Evolutionary conservation across 2,113 vertebrate genomes (phyloP).

Genomic region (Girardinichthys multiradiatus): DNA sequence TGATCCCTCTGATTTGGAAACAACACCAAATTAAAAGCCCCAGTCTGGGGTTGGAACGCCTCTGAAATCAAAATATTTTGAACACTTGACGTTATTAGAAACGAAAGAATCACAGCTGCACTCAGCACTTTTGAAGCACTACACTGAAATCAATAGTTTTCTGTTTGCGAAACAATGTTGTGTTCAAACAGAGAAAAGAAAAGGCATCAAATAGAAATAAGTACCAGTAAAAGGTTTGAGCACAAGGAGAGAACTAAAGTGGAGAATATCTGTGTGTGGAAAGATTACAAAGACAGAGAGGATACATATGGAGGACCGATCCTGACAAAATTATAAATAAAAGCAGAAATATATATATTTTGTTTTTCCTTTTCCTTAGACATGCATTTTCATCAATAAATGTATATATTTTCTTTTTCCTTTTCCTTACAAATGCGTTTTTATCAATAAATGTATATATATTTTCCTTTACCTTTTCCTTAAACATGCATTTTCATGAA

Average conservation of each 20-base stretch:
- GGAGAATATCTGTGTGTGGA: neutral
- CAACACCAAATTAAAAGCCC: conserved; percentile 5
- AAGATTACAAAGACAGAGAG: neutral
- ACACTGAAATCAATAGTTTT: conserved; percentile 6
- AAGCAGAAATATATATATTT: no score
- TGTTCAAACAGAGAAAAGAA: neutral
- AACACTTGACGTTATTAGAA: neutral
- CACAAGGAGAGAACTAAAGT: neutral
- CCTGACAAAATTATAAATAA: no score
- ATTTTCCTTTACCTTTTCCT: no score
- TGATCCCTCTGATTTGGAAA: conserved; percentile 9
- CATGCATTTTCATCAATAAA: no score
- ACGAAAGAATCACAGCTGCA: neutral
- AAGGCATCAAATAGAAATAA: neutral
- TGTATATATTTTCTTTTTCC: no score
- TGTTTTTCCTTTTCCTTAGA: no score
- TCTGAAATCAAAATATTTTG: neutral
- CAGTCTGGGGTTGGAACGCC: neutral
- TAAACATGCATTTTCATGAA: no score
- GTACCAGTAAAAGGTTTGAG: neutral
- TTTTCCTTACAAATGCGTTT: no score
- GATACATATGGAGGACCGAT: no score
- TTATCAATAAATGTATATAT: no score
- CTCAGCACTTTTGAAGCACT: neutral
- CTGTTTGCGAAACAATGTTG: neutral